phyloP scores from a whole-genome alignment of 2,113 vertebrate species.

The Neolamprologus toae region DNA sequence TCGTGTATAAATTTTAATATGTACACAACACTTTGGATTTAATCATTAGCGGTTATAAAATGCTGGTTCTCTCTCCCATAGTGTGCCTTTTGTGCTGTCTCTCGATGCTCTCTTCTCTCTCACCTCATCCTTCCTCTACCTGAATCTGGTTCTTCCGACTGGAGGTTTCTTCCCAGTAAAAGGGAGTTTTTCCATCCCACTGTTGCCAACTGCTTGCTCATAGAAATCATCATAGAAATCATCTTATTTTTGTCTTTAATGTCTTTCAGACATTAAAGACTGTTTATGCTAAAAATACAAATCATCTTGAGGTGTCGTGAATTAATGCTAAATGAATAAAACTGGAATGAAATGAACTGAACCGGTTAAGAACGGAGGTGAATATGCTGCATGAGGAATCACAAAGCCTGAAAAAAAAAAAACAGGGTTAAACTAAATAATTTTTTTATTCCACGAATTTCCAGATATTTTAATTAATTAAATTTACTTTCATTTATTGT shows the following conservation, averaged over 20 bases:
- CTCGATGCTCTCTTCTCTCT: background rate
- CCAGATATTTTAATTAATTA: background rate
- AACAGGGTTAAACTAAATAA: background rate
- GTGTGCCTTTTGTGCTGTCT: background rate
- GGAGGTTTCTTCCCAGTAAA: background rate
- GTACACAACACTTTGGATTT: background rate
- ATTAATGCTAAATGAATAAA: background rate
- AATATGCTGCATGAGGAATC: background rate
- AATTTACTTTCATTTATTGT: background rate
- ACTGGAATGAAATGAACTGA: background rate
- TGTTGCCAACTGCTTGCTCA: background rate
- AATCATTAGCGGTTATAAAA: background rate
- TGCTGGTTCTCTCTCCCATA: background rate
- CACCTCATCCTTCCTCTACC: background rate
- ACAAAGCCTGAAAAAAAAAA: background rate
- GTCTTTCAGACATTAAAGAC: background rate
- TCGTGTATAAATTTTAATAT: background rate
- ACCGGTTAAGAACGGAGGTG: background rate
- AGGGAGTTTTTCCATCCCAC: background rate
- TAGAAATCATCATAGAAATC: background rate
- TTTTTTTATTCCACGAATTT: background rate
- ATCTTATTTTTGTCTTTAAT: background rate
- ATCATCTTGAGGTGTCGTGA: background rate
- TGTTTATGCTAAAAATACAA: background rate
- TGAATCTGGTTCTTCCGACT: background rate